Conservation (phyloP, 2,888 invertebrate species). For the Epinotia demarniana region DNA sequence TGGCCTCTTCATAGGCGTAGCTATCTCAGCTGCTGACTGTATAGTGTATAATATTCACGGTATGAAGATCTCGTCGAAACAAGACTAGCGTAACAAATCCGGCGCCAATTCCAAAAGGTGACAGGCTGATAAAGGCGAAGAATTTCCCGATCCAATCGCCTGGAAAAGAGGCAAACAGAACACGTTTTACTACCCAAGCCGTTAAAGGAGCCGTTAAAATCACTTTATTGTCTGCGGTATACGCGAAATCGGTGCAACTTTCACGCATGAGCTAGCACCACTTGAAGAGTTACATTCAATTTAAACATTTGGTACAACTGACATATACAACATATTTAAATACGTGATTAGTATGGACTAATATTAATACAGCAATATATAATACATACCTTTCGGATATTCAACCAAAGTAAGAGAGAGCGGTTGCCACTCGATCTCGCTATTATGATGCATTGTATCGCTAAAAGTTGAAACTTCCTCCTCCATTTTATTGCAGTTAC, state of each 20-base stretch:
- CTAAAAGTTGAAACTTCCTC: slow-evolving; percentile 56
- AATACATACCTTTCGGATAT: slow-evolving; percentile 91
- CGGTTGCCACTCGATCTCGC: slow-evolving; percentile 90
- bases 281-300: neutral
- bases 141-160: slow-evolving; percentile 93
- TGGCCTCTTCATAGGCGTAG: too few relatives aligned
- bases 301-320: neutral
- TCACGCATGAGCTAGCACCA: slow-evolving; percentile 35
- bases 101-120: slow-evolving; percentile 92
- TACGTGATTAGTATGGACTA: neutral
- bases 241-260: slow-evolving; percentile 31
- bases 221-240: slow-evolving; percentile 27
- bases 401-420: slow-evolving; percentile 94
- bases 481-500: slow-evolving; percentile 63
- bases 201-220: slow-evolving; percentile 18
- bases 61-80: slow-evolving; percentile 95
- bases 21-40: neutral
- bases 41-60: slow-evolving; percentile 88
- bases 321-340: neutral
- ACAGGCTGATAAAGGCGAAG: slow-evolving; percentile 91
- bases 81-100: slow-evolving; percentile 93
- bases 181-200: neutral
- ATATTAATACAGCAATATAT: slow-evolving; percentile 14
- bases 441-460: slow-evolving; percentile 63
- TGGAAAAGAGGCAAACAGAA: slow-evolving; percentile 75